A percentile compares a stretch with the other conserved stretches of the same genome.
phyloP scores from a whole-genome alignment of 2,888 invertebrate genomes.

The Oscheius sp. region DNA sequence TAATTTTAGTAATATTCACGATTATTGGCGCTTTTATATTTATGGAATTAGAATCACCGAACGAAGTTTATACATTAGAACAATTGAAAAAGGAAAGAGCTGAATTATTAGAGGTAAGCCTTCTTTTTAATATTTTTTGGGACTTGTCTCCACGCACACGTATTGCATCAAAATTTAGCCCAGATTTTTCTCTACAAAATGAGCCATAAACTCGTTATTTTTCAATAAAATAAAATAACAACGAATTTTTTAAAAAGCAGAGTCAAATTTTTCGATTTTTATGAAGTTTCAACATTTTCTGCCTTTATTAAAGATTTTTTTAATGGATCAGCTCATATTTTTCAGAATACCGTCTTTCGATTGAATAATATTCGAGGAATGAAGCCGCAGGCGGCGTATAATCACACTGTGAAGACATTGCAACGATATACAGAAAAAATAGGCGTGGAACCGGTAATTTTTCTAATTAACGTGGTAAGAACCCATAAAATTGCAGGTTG shows the following conservation, averaged over 20 bases:
- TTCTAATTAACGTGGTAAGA: slow-evolving; percentile 9
- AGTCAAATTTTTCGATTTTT: too few species aligned
- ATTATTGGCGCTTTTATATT: slow-evolving; percentile 65
- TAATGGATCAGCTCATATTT: too few species aligned
- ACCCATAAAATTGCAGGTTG: slow-evolving; percentile 34
- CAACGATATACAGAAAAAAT: slow-evolving; percentile 60
- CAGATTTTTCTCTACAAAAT: too few species aligned
- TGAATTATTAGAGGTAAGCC: slow-evolving; percentile 59
- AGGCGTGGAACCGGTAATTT: slow-evolving; percentile 50
- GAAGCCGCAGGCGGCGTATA: slow-evolving; percentile 64
- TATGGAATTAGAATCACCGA: slow-evolving; percentile 64
- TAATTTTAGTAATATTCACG: slow-evolving; percentile 61
- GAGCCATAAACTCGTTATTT: too few species aligned
- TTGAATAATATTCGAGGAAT: slow-evolving; percentile 63
- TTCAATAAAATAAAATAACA: too few species aligned
- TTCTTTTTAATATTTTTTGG: background rate
- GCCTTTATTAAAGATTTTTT: too few species aligned
- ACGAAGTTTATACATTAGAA: slow-evolving; percentile 62
- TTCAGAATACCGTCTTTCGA: slow-evolving; percentile 66
- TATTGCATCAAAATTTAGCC: background rate
- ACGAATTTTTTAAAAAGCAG: too few species aligned
- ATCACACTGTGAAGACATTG: slow-evolving; percentile 65
- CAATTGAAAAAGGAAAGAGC: slow-evolving; percentile 59
- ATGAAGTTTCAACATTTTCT: too few species aligned
- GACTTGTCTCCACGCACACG: too few species aligned